Evolutionary conservation across 2,888 invertebrate species (phyloP), one percentile per base, ranked within the genome.

Genomic region (Drosophila setosimentum): DNA sequence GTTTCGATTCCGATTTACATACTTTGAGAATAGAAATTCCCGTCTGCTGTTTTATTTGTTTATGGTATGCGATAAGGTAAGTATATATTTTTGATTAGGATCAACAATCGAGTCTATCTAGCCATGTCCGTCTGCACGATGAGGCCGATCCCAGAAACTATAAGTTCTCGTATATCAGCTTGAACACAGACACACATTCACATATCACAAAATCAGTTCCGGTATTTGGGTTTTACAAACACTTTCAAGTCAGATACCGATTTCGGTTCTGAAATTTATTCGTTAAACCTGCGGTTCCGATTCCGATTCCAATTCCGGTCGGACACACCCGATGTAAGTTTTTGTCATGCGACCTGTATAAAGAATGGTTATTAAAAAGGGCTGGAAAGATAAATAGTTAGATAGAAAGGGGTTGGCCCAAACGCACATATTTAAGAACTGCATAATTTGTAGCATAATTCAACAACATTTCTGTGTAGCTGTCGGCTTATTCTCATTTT

Each of bases 371-470:
- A 3, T 45, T 2, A 16, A 24, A 24, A 45, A 24, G 21, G 21
- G 11, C 21, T 21, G 13, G 1, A 13, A 45, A 24, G 7, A 24
- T 24, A 45, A 24, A 24, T 37, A 2, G 2, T 16, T 24, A 24
- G 16, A 16, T 24, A 24, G 4, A 24, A 3, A 24, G 16, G 7
- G n/a, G 40, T 10, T n/a, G 1, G n/a, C n/a, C n/a, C n/a, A 10
- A n/a, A 10, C n/a, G n/a, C 10, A n/a, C 4, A n/a, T n/a, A 40
- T 59, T 29, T 16, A 5, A 24, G n/a, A 53, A 21, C n/a, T 30
- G 24, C n/a, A 45, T 54, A 32, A 54, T 67, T 65, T 48, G 48
- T 37, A 4, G 35, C 7, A 33, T 33, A 33, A 33, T 33, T 53
- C 30, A 5, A 30, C 51, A n/a, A 24, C 27, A 63, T 35, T 66